Evolutionary conservation across 2,113 vertebrate species (phyloP).

Genomic region (Forbesichthys agassizii): DNA sequence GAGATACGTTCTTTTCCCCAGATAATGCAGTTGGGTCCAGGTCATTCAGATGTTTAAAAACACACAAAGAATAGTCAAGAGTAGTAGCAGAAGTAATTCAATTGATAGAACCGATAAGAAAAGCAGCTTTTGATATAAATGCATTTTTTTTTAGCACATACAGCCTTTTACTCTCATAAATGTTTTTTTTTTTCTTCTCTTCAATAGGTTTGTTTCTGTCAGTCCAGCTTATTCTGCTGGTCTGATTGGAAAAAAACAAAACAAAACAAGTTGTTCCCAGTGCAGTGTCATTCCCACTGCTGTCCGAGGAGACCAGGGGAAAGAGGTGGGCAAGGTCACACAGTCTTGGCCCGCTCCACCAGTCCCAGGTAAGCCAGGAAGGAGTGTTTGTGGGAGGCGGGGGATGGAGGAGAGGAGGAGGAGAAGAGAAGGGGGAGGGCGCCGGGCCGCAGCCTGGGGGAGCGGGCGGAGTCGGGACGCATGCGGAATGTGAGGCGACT

Average conservation of each 20-base stretch:
- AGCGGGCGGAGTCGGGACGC: slow-evolving; percentile 44
- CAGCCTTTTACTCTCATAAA: slow-evolving; percentile 83
- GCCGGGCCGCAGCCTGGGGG: slow-evolving; percentile 68
- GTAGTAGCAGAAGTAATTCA: slow-evolving; percentile 72
- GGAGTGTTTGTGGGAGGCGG: slow-evolving; percentile 94
- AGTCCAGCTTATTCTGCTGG: slow-evolving; percentile 76
- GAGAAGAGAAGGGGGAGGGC: slow-evolving; percentile 78
- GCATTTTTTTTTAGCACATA: slow-evolving; percentile 83
- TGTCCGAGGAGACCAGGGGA: slow-evolving; percentile 59
- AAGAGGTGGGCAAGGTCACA: slow-evolving; percentile 75
- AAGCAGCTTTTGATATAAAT: slow-evolving; percentile 98
- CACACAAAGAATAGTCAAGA: slow-evolving; percentile 48
- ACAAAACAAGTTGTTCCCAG: slow-evolving; percentile 54
- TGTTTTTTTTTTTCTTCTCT: slow-evolving; percentile 53
- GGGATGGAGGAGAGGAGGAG: slow-evolving; percentile 70
- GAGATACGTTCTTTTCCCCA: slow-evolving; percentile 63
- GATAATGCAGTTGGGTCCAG: slow-evolving; percentile 68
- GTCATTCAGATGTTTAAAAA: slow-evolving; percentile 70
- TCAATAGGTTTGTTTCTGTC: slow-evolving; percentile 58
- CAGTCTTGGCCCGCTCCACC: slow-evolving; percentile 91
- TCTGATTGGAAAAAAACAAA: slow-evolving; percentile 68
- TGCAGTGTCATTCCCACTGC: slow-evolving; percentile 70
- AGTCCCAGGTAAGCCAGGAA: slow-evolving; percentile 98
- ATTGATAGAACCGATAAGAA: slow-evolving; percentile 79
- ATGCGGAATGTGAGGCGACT: slow-evolving; percentile 91